Conservation (phyloP, 2,113 vertebrate genomes). For the Etheostoma cragini region DNA sequence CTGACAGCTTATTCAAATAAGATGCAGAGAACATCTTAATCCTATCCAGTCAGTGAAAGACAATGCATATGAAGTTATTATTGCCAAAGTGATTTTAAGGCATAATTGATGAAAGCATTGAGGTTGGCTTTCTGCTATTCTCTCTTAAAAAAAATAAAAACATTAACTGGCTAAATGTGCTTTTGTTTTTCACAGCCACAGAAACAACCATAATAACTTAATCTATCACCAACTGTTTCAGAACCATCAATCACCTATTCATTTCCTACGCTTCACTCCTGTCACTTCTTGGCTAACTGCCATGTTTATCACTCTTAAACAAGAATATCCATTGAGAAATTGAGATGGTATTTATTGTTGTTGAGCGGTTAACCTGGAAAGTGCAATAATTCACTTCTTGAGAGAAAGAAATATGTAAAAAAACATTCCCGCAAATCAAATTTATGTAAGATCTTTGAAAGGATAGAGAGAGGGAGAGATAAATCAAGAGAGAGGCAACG, state of each 20-base stretch:
- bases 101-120: conserved; percentile 24
- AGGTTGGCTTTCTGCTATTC: background rate
- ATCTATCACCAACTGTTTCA: conserved; percentile 15
- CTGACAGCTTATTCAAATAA: conserved; percentile 71
- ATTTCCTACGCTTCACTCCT: conserved; percentile 9
- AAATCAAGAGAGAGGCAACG: background rate
- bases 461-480: conserved; percentile 12
- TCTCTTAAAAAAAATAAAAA: background rate
- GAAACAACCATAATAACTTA: conserved; percentile 4
- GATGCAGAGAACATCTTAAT: conserved; percentile 63
- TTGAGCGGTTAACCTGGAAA: conserved; percentile 7
- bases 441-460: conserved; percentile 10
- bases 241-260: conserved; percentile 6
- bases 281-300: conserved; percentile 18
- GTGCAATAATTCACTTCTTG: conserved; percentile 42
- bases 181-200: conserved; percentile 4
- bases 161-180: background rate
- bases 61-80: conserved; percentile 34
- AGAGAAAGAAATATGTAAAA: background rate
- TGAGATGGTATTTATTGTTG: conserved; percentile 40
- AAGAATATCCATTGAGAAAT: conserved; percentile 18
- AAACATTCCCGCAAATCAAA: conserved; percentile 43
- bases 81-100: conserved; percentile 42
- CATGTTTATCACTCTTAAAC: conserved; percentile 1
- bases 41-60: conserved; percentile 23